These are phyloP conservation scores for Prinia subflava DNA, from an alignment of 2,113 vertebrate genomes.

Conservation along the genomic window DNA sequence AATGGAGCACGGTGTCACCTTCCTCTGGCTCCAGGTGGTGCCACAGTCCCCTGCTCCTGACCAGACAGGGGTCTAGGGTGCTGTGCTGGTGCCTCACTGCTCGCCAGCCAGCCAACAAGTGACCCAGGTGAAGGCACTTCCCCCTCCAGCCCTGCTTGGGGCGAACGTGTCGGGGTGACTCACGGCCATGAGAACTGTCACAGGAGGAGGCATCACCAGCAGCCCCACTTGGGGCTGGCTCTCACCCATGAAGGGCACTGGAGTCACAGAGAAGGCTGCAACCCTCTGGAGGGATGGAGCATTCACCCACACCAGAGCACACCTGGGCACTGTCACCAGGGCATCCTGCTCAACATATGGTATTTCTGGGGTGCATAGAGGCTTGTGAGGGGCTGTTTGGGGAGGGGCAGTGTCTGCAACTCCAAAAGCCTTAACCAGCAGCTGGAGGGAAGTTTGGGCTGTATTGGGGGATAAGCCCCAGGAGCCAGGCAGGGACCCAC, in stretches of 20 bases:
- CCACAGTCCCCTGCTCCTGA: background rate
- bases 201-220: background rate
- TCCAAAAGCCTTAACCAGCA: background rate
- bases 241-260: background rate
- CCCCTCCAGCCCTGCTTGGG: background rate
- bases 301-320: accelerated
- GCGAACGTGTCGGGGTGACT: background rate
- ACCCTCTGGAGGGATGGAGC: background rate
- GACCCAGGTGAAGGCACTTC: constrained; percentile 6
- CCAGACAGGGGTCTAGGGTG: accelerated
- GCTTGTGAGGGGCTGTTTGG: background rate
- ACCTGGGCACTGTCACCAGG: background rate
- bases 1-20: constrained; percentile 21
- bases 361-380: background rate
- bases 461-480: background rate
- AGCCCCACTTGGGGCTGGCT: background rate
- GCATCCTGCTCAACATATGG: accelerated
- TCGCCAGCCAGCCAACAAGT: background rate
- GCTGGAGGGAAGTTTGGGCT: background rate
- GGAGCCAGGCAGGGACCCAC: background rate
- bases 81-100: background rate
- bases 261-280: background rate
- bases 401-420: background rate
- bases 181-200: constrained; percentile 26
- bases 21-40: background rate